A percentile compares a stretch with the other conserved stretches of the same genome.
Conservation (phyloP, 2,113 vertebrate species). For the Gasterosteus nipponicus region DNA sequence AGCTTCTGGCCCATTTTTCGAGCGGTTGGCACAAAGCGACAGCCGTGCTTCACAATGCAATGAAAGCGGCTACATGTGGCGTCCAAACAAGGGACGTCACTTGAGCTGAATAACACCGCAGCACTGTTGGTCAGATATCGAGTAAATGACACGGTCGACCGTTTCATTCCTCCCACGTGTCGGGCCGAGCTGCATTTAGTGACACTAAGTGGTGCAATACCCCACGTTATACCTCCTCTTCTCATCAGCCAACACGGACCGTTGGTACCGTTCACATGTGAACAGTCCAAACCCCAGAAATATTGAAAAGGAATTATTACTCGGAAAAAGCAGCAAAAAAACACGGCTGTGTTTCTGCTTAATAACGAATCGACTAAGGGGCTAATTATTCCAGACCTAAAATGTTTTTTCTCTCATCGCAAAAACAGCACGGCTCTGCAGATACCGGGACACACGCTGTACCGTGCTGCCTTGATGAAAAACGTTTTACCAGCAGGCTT, state of each 20-base stretch:
- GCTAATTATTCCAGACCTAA: not conserved
- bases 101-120: conserved; percentile 27
- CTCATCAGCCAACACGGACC: conserved; percentile 2
- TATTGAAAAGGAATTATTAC: not conserved
- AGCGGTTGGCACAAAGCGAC: conserved; percentile 42
- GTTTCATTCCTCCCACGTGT: conserved; percentile 25
- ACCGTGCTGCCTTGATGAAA: not conserved
- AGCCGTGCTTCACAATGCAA: not conserved
- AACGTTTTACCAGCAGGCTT: not conserved
- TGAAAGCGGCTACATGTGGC: conserved; percentile 17
- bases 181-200: not conserved
- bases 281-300: not conserved
- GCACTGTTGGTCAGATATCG: conserved; percentile 24
- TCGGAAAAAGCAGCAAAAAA: not conserved
- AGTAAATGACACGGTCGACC: conserved; percentile 27
- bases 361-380: not conserved
- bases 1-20: conserved; percentile 29
- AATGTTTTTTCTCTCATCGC: not conserved
- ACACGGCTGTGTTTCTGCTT: not conserved
- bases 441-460: not conserved
- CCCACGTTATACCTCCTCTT: no score
- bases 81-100: conserved; percentile 23
- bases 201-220: not conserved
- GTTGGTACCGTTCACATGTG: not conserved
- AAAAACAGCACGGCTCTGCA: not conserved